Conservation (phyloP, 2,888 invertebrate genomes). For the Parnassius orleans region DNA sequence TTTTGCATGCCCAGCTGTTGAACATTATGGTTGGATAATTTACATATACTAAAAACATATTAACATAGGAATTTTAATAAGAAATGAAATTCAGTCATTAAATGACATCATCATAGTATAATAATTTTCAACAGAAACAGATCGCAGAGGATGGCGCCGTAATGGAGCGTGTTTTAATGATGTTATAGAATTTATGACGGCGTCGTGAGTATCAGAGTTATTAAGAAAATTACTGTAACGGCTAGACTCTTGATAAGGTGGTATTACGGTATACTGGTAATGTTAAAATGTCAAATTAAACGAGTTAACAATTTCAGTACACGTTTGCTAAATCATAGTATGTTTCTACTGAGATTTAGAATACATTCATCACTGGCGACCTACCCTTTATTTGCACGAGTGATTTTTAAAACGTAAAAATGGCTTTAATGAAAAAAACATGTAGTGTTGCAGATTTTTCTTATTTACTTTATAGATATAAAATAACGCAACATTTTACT, state of each 20-base stretch:
- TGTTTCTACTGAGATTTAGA: too few relatives aligned
- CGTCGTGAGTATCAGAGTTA: constrained; percentile 22
- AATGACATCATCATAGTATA: constrained; percentile 11
- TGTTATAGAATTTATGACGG: constrained; percentile 23
- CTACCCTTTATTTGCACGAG: too few relatives aligned
- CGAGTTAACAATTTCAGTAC: neutral
- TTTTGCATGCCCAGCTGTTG: too few relatives aligned
- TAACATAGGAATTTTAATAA: too few relatives aligned
- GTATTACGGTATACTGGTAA: constrained; percentile 9
- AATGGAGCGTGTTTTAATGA: constrained; percentile 18
- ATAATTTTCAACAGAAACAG: constrained; percentile 17
- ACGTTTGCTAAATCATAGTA: neutral
- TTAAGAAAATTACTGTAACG: constrained; percentile 26
- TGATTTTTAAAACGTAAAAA: too few relatives aligned
- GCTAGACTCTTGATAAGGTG: constrained; percentile 17
- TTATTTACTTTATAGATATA: too few relatives aligned
- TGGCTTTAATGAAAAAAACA: too few relatives aligned
- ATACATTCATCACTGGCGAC: too few relatives aligned
- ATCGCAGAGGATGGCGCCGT: constrained; percentile 17
- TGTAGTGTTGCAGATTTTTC: too few relatives aligned
- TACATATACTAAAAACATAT: too few relatives aligned
- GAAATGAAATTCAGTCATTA: constrained; percentile 2
- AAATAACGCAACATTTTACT: too few relatives aligned
- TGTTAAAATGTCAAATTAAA: constrained; percentile 15
- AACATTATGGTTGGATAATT: too few relatives aligned